These are phyloP conservation scores for Leucoraja erinaceus DNA, from an alignment of 2,113 vertebrate species.

Conservation along the genomic window DNA sequence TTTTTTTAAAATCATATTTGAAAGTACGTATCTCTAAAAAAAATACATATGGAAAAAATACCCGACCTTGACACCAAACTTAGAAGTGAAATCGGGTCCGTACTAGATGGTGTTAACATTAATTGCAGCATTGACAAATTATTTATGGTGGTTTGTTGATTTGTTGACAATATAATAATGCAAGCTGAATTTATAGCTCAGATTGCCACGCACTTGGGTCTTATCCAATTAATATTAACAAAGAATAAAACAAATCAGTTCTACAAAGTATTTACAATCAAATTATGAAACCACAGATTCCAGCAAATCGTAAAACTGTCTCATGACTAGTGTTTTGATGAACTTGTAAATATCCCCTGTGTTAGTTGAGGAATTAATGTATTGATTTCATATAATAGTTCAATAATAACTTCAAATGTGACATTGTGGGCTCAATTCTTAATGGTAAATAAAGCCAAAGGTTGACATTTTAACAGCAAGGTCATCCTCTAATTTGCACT, in stretches of 20 bases:
- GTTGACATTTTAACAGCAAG: neutral
- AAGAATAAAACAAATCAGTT: neutral
- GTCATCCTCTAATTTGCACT: neutral
- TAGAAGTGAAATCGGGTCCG: neutral
- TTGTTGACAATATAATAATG: neutral
- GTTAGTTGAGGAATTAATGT: neutral
- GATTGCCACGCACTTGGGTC: neutral
- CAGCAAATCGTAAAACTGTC: neutral
- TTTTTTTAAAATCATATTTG: neutral
- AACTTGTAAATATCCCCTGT: neutral
- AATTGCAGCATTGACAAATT: neutral
- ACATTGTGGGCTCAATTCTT: neutral
- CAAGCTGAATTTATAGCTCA: neutral
- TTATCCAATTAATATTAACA: neutral
- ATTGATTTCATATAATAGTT: slow-evolving; percentile 8
- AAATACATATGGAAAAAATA: neutral
- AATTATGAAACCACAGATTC: neutral
- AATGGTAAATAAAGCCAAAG: neutral
- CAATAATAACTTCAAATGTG: neutral
- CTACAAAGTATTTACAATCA: neutral
- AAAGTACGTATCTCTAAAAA: neutral
- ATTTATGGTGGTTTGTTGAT: neutral
- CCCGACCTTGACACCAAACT: neutral
- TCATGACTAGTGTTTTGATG: neutral
- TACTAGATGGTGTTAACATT: neutral